Percentiles rank a stretch among this genome's conserved stretches.
phyloP scores from a whole-genome alignment of 2,888 invertebrate species.

The Lithosia quadra region DNA sequence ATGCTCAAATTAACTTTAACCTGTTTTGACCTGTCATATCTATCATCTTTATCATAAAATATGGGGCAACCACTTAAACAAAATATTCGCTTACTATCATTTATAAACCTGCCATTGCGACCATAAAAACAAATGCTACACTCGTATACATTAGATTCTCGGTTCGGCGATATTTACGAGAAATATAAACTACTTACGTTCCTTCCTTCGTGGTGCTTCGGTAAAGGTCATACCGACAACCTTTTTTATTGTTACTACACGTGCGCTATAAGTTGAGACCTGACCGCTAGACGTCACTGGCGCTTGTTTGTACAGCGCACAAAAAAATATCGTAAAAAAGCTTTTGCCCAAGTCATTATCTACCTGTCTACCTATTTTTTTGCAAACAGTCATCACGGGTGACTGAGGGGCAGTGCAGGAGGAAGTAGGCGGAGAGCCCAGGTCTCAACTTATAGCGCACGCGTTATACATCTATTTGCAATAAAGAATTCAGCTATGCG shows the following conservation, averaged over 20 bases:
- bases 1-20: neutral
- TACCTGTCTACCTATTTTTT: too few relatives aligned
- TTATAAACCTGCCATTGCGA: neutral
- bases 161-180: conserved; percentile 47
- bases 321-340: too few relatives aligned
- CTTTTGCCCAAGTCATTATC: too few relatives aligned
- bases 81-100: neutral
- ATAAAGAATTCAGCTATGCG: conserved; percentile 28
- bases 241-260: conserved; percentile 42
- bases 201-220: conserved; percentile 25
- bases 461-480: conserved; percentile 34
- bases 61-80: neutral
- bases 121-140: conserved; percentile 36
- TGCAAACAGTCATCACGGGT: too few relatives aligned
- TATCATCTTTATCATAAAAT: neutral
- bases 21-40: neutral
- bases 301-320: too few relatives aligned
- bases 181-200: conserved; percentile 42
- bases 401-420: too few relatives aligned
- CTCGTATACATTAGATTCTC: conserved; percentile 35
- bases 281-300: too few relatives aligned
- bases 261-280: too few relatives aligned
- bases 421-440: too few relatives aligned
- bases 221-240: conserved; percentile 38
- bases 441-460: too few relatives aligned